Conservation (phyloP, 2,113 vertebrate genomes). For the Diadophis punctatus region DNA sequence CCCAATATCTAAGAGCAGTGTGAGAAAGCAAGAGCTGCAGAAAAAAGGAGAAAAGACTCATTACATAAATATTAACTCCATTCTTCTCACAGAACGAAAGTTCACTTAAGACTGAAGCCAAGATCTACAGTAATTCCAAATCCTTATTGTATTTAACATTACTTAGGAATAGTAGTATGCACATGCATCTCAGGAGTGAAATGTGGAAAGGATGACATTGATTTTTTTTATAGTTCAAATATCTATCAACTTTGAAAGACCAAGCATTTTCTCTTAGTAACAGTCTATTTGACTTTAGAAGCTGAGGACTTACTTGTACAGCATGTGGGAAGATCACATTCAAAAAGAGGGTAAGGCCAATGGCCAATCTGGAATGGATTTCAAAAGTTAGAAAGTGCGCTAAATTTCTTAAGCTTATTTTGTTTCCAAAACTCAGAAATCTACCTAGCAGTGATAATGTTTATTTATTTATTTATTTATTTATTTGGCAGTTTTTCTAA, state of each 20-base stretch:
- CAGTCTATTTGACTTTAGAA: background rate
- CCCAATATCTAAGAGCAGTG: background rate
- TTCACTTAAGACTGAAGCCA: background rate
- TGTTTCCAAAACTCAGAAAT: background rate
- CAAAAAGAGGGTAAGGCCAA: background rate
- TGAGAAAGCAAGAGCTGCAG: background rate
- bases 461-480: too few species aligned
- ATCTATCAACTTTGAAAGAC: constrained; percentile 8
- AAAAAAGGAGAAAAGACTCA: background rate
- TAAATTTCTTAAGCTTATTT: background rate
- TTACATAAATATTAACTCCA: background rate
- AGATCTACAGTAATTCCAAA: constrained; percentile 3
- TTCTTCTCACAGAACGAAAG: background rate
- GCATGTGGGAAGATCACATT: background rate
- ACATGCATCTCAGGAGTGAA: background rate
- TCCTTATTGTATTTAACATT: constrained; percentile 5
- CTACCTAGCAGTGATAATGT: background rate
- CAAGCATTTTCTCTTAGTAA: background rate
- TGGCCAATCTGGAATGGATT: background rate
- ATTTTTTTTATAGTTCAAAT: constrained; percentile 3
- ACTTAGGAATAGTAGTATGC: constrained; percentile 43
- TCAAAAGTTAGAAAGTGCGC: background rate
- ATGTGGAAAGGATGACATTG: constrained; percentile 6
- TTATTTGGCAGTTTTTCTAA: too few species aligned
- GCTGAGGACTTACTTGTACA: background rate